Evolutionary conservation across 2,888 invertebrate genomes (phyloP).

Genomic region (Chouioia cunea): DNA sequence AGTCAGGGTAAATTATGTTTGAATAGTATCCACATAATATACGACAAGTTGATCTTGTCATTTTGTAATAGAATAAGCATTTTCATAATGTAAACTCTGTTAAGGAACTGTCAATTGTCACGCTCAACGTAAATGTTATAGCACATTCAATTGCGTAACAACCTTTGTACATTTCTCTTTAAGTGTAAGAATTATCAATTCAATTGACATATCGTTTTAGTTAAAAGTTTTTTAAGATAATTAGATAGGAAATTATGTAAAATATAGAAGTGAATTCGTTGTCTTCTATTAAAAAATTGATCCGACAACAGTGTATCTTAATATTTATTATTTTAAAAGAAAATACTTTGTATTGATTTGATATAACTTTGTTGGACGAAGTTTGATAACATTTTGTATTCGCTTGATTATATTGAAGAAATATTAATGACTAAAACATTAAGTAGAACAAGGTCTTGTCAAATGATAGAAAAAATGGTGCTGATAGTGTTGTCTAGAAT

Average conservation of each 20-base stretch:
- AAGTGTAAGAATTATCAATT: not conserved
- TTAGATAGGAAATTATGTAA: not conserved
- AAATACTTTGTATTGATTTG: too few relatives aligned
- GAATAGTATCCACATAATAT: slow-evolving; percentile 10
- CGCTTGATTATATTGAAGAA: too few relatives aligned
- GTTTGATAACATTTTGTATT: too few relatives aligned
- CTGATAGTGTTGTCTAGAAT: slow-evolving; percentile 15
- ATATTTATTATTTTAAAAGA: too few relatives aligned
- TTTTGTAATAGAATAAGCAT: slow-evolving; percentile 11
- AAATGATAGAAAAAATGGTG: slow-evolving; percentile 15
- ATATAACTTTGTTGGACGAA: too few relatives aligned
- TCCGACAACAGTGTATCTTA: too few relatives aligned
- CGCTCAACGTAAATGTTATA: not conserved
- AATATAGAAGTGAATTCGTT: not conserved
- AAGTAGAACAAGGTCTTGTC: too few relatives aligned
- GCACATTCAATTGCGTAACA: slow-evolving; percentile 2
- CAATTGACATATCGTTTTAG: not conserved
- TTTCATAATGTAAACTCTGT: not conserved
- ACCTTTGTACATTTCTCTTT: too few relatives aligned
- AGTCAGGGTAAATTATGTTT: slow-evolving; percentile 20
- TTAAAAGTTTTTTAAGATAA: not conserved
- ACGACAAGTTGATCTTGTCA: slow-evolving; percentile 41
- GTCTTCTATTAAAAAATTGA: too few relatives aligned
- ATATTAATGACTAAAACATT: too few relatives aligned
- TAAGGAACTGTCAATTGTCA: slow-evolving; percentile 29